Conservation (phyloP, 1,140 invertebrate species). For the Drosophila ananassae region DNA sequence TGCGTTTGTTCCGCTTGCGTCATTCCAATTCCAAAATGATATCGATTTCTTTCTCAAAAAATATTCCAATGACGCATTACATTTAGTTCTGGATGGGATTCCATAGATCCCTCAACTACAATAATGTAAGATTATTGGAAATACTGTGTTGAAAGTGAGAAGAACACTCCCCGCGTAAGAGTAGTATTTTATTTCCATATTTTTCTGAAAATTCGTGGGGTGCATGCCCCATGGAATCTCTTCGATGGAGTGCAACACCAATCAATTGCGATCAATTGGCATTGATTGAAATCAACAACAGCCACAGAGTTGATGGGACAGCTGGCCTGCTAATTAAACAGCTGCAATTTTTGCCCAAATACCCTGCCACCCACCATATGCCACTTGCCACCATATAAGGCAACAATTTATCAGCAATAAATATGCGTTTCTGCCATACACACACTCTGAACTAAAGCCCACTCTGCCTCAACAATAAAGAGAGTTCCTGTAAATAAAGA, state of each 20-base stretch:
- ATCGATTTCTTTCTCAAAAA: background rate
- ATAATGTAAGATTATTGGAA: too few species aligned
- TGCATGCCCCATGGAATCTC: constrained; percentile 40
- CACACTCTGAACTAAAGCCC: background rate
- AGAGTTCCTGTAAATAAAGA: constrained; percentile 17
- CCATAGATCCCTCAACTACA: too few species aligned
- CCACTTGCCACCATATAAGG: constrained; percentile 39
- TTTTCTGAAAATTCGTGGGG: background rate
- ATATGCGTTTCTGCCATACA: constrained; percentile 46
- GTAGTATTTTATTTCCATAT: background rate
- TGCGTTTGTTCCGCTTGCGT: constrained; percentile 41
- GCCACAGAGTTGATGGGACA: constrained; percentile 22
- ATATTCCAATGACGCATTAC: background rate
- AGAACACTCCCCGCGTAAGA: background rate
- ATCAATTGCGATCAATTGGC: constrained; percentile 71
- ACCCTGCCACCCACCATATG: constrained; percentile 9
- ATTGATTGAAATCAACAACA: constrained; percentile 66
- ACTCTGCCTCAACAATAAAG: constrained; percentile 27
- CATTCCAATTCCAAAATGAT: constrained; percentile 21
- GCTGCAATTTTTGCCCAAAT: constrained; percentile 57
- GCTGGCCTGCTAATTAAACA: constrained; percentile 65
- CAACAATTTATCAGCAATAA: constrained; percentile 76
- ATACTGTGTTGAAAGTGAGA: background rate
- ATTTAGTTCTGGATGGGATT: background rate
- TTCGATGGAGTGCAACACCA: constrained; percentile 53